These are phyloP conservation scores for Xestia xanthographa DNA, from an alignment of 2,888 invertebrate species.

Conservation along the genomic window DNA sequence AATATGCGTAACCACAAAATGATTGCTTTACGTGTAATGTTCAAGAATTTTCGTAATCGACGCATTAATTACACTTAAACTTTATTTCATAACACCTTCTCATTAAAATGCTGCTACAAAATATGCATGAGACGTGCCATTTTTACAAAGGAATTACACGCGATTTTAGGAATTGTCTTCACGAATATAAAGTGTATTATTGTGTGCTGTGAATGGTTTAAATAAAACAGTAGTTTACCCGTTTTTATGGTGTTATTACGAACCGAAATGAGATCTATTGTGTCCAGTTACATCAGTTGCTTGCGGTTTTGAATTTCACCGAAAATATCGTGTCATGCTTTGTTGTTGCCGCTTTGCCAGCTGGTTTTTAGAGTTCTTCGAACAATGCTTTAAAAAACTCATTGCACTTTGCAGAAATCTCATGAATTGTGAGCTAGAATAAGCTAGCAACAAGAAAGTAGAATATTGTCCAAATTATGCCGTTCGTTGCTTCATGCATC, in stretches of 20 bases:
- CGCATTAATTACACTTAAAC: conserved; percentile 33
- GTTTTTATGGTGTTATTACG: conserved; percentile 45
- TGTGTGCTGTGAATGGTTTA: conserved; percentile 11
- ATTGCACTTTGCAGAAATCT: conserved; percentile 17
- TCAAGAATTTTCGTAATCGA: conserved; percentile 43
- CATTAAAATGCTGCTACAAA: conserved; percentile 29
- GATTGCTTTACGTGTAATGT: conserved; percentile 28
- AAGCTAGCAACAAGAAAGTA: conserved; percentile 9
- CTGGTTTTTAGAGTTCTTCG: conserved; percentile 11
- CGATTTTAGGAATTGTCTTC: conserved; percentile 22
- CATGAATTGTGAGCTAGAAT: neutral
- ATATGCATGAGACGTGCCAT: conserved; percentile 40
- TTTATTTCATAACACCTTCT: conserved; percentile 42
- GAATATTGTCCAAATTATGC: conserved; percentile 1
- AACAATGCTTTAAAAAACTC: conserved; percentile 26
- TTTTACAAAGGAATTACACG: conserved; percentile 23
- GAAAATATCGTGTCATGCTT: conserved; percentile 31
- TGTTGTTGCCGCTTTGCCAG: conserved; percentile 3
- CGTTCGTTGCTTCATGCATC: conserved; percentile 2
- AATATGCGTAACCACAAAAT: conserved; percentile 14
- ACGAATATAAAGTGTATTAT: conserved; percentile 30
- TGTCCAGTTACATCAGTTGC: conserved; percentile 53
- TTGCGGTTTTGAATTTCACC: conserved; percentile 56
- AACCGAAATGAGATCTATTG: conserved; percentile 36
- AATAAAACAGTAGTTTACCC: conserved; percentile 36